A percentile compares a stretch with the other conserved stretches of the same genome.
phyloP scores from a whole-genome alignment of 1,140 invertebrate species.

The Danaus plexippus region DNA sequence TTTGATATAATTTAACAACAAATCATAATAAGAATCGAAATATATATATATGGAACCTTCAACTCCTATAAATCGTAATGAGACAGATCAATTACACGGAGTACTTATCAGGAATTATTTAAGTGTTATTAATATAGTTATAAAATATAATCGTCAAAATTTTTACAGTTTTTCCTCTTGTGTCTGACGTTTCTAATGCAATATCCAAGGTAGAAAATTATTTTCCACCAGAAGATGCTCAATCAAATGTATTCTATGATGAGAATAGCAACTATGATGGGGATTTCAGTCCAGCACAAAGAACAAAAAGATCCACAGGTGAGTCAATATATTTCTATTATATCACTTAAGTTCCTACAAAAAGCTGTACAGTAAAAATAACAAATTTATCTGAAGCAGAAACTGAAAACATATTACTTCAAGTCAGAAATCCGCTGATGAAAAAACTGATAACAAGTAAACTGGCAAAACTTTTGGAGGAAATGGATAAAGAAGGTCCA shows the following conservation, averaged over 20 bases:
- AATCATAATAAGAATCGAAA: neutral
- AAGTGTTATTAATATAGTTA: neutral
- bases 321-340: constrained; percentile 15
- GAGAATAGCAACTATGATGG: constrained; percentile 23
- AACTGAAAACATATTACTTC: constrained; percentile 21
- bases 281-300: constrained; percentile 26
- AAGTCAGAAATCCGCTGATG: constrained; percentile 39
- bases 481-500: constrained; percentile 38
- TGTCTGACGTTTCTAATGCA: no score
- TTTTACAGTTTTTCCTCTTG: neutral
- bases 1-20: neutral
- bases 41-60: neutral
- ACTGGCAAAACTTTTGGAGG: constrained; percentile 39
- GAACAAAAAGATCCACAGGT: constrained; percentile 45
- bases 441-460: constrained; percentile 40
- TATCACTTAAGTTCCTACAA: no score
- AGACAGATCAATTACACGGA: no score
- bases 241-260: constrained; percentile 4
- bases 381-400: constrained; percentile 22
- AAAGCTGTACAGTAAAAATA: no score
- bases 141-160: neutral
- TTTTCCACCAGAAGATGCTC: neutral
- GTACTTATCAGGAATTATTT: neutral
- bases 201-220: neutral
- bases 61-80: neutral